These are phyloP conservation scores for Ctenopoma multispine DNA, from an alignment of 2,797 vertebrate species.

Conservation along the genomic window DNA sequence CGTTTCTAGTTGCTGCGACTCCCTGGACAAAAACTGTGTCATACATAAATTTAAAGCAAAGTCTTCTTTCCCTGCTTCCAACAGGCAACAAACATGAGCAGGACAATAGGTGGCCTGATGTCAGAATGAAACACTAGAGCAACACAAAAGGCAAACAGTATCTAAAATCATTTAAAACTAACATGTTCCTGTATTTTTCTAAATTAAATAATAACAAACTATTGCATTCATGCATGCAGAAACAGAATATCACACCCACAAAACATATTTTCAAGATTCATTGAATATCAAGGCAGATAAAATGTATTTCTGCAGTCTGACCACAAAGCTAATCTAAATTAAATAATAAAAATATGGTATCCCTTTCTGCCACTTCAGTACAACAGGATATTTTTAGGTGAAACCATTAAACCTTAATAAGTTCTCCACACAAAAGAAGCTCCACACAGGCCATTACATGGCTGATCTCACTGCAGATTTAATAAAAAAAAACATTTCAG, in stretches of 20 bases:
- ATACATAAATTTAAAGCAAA: constrained; percentile 26
- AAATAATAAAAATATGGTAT: constrained; percentile 14
- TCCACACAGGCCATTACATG: constrained; percentile 52
- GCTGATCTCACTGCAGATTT: constrained; percentile 63
- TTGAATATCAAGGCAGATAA: constrained; percentile 6
- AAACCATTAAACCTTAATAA: constrained; percentile 74
- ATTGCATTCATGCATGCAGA: neutral
- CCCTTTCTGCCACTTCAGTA: constrained; percentile 31
- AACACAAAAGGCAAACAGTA: constrained; percentile 7
- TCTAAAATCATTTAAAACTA: neutral
- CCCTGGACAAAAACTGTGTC: constrained; percentile 5
- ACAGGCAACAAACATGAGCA: neutral
- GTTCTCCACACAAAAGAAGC: constrained; percentile 52
- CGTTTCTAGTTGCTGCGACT: constrained; percentile 6
- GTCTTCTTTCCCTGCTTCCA: constrained; percentile 24
- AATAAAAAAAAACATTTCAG: constrained; percentile 70
- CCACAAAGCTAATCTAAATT: constrained; percentile 18
- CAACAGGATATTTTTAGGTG: constrained; percentile 53
- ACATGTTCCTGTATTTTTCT: neutral
- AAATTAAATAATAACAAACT: constrained; percentile 15
- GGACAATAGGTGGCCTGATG: neutral
- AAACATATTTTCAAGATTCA: constrained; percentile 23
- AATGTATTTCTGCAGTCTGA: constrained; percentile 2
- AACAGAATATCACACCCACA: constrained; percentile 2
- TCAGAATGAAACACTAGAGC: constrained; percentile 23